These are phyloP conservation scores for Coremacera marginata DNA, from an alignment of 2,888 invertebrate species.

Conservation along the genomic window DNA sequence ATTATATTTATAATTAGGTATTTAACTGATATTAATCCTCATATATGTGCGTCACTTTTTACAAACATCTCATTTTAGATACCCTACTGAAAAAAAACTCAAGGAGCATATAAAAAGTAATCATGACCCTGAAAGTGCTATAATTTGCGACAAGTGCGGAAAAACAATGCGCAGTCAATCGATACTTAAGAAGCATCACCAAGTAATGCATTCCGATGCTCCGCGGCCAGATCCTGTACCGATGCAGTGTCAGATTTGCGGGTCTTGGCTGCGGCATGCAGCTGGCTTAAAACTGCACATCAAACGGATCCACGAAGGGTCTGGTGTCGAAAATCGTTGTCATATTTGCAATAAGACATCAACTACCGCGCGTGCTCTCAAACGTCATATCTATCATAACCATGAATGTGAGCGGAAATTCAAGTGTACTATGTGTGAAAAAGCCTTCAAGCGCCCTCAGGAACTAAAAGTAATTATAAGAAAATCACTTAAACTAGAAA, in stretches of 20 bases:
- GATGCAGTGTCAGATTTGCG: constrained; percentile 65
- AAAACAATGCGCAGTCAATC: constrained; percentile 60
- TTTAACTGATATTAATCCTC: too few species aligned
- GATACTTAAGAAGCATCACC: constrained; percentile 63
- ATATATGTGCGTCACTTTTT: not conserved
- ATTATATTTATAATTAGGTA: too few species aligned
- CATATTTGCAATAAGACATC: constrained; percentile 64
- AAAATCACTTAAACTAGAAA: not conserved
- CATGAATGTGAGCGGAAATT: constrained; percentile 63
- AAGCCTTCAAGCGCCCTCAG: constrained; percentile 66
- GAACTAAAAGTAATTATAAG: constrained; percentile 58
- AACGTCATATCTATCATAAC: constrained; percentile 64
- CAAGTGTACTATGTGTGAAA: constrained; percentile 67
- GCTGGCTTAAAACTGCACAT: constrained; percentile 65
- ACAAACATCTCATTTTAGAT: constrained; percentile 46
- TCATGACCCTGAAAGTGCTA: constrained; percentile 61
- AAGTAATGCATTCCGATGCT: constrained; percentile 62
- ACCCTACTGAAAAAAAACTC: constrained; percentile 61
- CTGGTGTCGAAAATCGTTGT: constrained; percentile 62
- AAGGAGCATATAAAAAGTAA: constrained; percentile 56
- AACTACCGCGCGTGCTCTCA: constrained; percentile 62
- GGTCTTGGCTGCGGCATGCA: constrained; percentile 63
- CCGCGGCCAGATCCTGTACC: constrained; percentile 61
- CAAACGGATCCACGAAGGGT: constrained; percentile 61
- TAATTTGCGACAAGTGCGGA: constrained; percentile 64